A percentile compares a stretch with the other conserved stretches of the same genome.
Conservation (phyloP, 2,113 vertebrate species). For the Apaloderma vittatum region DNA sequence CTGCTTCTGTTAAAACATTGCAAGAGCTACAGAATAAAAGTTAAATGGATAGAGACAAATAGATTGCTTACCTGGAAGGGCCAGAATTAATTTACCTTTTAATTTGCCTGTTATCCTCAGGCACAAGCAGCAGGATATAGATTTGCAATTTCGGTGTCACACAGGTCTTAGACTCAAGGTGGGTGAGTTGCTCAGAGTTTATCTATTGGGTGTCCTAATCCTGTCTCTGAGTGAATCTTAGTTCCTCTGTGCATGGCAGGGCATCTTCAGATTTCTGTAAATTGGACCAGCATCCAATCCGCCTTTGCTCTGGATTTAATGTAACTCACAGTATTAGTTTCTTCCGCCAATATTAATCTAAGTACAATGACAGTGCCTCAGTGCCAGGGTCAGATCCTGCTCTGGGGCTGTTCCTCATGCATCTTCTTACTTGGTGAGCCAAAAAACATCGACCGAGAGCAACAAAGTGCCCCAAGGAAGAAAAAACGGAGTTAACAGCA, state of each 20-base stretch:
- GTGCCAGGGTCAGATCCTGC: background rate
- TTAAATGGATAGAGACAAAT: conserved; percentile 18
- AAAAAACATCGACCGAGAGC: background rate
- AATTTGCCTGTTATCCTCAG: background rate
- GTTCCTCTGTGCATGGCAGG: background rate
- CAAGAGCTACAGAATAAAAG: background rate
- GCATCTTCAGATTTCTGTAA: background rate
- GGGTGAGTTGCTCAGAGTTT: background rate
- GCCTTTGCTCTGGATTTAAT: background rate
- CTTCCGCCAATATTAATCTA: background rate
- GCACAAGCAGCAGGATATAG: background rate
- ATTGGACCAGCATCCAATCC: background rate
- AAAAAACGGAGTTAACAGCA: background rate
- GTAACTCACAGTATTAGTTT: background rate
- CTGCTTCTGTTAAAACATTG: background rate
- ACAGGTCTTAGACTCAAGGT: background rate
- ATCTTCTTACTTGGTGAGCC: background rate
- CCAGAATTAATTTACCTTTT: conserved; percentile 25
- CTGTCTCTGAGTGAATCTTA: background rate
- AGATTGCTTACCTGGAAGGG: conserved; percentile 6
- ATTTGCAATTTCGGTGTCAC: background rate
- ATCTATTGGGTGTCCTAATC: background rate
- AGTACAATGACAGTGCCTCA: background rate
- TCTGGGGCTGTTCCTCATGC: background rate
- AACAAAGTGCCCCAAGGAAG: background rate